A percentile compares a stretch with the other conserved stretches of the same genome.
phyloP scores from a whole-genome alignment of 2,888 invertebrate species.

The Anoplius nigerrimus region DNA sequence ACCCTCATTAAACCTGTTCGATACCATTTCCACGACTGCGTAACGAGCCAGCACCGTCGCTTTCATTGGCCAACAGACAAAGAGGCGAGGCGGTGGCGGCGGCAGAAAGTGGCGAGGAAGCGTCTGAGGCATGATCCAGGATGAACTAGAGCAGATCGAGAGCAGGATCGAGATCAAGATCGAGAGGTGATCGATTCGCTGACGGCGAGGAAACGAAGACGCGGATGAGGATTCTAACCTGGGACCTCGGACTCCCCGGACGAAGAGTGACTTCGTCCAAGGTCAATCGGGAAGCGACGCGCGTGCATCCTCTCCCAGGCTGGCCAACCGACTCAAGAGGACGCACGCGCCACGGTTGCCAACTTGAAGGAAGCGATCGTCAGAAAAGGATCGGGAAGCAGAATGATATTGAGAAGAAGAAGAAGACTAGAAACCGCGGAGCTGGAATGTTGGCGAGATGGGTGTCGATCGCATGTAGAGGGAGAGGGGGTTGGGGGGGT shows the following conservation, averaged over 20 bases:
- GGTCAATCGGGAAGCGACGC: too few relatives aligned
- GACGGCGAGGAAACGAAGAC: background rate
- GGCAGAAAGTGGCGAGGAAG: conserved; percentile 56
- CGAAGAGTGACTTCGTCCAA: too few relatives aligned
- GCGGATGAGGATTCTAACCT: background rate
- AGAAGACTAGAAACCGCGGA: background rate
- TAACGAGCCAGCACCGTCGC: too few relatives aligned
- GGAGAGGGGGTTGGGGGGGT: conserved; percentile 22
- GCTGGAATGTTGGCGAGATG: background rate
- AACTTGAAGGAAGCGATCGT: too few relatives aligned
- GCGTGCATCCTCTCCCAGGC: too few relatives aligned
- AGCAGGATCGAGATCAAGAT: conserved; percentile 12
- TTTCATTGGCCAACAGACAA: conserved; percentile 63
- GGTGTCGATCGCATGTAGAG: conserved; percentile 4
- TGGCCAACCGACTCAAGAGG: too few relatives aligned
- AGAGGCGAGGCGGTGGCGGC: conserved; percentile 62
- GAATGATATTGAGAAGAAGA: background rate
- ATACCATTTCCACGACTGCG: too few relatives aligned
- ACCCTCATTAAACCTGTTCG: too few relatives aligned
- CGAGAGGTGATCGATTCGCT: conserved; percentile 25
- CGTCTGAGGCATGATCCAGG: conserved; percentile 46
- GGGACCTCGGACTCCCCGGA: too few relatives aligned
- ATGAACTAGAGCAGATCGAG: conserved; percentile 11
- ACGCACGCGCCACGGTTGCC: too few relatives aligned
- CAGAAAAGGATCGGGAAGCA: conserved; percentile 1